Percentiles rank a stretch among this genome's conserved stretches.
phyloP scores from a whole-genome alignment of 2,797 vertebrate genomes.

The Poliocrania exsul region DNA sequence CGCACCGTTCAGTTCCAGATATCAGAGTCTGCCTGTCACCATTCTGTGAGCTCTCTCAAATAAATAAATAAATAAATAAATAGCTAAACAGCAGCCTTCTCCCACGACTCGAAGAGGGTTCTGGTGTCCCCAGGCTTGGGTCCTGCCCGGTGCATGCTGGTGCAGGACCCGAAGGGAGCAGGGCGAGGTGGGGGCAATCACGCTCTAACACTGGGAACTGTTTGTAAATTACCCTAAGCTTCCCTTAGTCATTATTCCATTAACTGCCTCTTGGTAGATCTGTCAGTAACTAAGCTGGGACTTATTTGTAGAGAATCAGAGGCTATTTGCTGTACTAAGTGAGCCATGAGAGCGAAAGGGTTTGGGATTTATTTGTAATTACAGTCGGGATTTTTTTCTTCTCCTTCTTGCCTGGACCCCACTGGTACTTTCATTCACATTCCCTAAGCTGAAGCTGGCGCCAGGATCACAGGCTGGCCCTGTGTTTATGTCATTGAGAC shows the following conservation, averaged over 20 bases:
- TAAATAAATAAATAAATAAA: not conserved
- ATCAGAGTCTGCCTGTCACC: not conserved
- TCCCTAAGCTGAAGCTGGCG: constrained; percentile 82
- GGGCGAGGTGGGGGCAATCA: not conserved
- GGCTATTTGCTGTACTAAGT: constrained; percentile 69
- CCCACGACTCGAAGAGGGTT: not conserved
- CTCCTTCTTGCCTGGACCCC: constrained; percentile 68
- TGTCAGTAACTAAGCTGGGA: constrained; percentile 69
- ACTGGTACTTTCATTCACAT: constrained; percentile 80
- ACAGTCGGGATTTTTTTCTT: constrained; percentile 65
- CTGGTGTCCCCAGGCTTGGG: not conserved
- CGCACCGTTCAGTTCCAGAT: not conserved
- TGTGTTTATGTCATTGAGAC: constrained; percentile 87
- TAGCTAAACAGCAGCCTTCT: not conserved
- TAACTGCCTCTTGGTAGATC: constrained; percentile 72
- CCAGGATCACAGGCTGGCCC: constrained; percentile 83
- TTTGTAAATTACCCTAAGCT: constrained; percentile 57
- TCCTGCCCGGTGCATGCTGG: not conserved
- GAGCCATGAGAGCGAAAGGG: constrained; percentile 65
- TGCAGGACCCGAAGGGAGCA: not conserved
- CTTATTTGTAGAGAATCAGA: constrained; percentile 69
- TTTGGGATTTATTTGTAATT: constrained; percentile 77
- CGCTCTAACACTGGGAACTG: constrained; percentile 23
- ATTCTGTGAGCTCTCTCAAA: not conserved
- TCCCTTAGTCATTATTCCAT: constrained; percentile 68